These are phyloP conservation scores for Aphaenogaster ashmeadi DNA, from an alignment of 1,140 invertebrate species.

Conservation along the genomic window DNA sequence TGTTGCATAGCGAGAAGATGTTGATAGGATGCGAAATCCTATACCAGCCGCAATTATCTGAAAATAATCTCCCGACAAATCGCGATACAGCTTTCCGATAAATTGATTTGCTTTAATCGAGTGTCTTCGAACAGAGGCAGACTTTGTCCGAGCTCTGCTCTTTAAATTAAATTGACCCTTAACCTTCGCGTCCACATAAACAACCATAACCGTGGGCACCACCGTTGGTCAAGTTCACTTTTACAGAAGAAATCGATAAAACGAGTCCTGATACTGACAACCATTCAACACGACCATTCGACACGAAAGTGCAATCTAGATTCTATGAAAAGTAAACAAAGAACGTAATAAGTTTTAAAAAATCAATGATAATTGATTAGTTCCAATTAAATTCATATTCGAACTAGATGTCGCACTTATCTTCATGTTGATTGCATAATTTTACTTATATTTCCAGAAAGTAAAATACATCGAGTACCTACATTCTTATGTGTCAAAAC, in stretches of 20 bases:
- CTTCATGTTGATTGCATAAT: slow-evolving; percentile 1
- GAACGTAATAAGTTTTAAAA: background rate
- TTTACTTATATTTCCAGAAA: background rate
- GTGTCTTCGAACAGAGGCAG: slow-evolving; percentile 3
- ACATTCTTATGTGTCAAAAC: background rate
- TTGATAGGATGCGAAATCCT: slow-evolving; percentile 8
- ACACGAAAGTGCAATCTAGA: slow-evolving; percentile 23
- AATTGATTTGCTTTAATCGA: slow-evolving; percentile 39
- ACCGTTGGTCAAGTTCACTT: slow-evolving; percentile 9
- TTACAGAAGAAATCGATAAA: slow-evolving; percentile 54
- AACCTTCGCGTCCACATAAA: slow-evolving; percentile 52
- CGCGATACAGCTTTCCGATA: slow-evolving; percentile 3
- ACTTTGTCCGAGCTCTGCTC: slow-evolving; percentile 36
- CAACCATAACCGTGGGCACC: slow-evolving; percentile 35
- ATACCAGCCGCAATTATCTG: slow-evolving; percentile 9
- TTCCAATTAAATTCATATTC: slow-evolving; percentile 2
- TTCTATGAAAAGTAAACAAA: background rate
- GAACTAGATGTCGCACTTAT: background rate
- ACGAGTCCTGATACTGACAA: background rate
- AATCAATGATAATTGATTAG: background rate
- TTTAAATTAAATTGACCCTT: slow-evolving; percentile 66
- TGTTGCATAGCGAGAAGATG: background rate
- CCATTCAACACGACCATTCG: slow-evolving; percentile 3
- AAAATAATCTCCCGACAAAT: slow-evolving; percentile 33
- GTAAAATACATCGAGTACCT: background rate